Percentiles rank a stretch among this genome's conserved stretches.
These are phyloP conservation scores for Orthosia gothica DNA, from an alignment of 2,888 invertebrate genomes.

Conservation along the genomic window DNA sequence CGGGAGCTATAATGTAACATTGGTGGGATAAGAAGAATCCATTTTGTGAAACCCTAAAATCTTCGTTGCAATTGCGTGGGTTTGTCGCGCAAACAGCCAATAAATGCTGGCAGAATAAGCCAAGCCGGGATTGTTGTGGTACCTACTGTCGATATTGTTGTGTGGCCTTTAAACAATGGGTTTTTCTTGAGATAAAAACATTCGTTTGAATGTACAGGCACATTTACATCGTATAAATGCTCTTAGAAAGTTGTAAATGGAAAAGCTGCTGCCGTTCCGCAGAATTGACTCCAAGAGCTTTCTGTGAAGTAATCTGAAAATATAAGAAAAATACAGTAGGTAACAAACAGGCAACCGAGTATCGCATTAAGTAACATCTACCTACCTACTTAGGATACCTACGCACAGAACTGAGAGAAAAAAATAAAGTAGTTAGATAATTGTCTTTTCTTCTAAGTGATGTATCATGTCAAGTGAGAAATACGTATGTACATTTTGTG, in stretches of 20 bases:
- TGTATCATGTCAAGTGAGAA: conserved; percentile 10
- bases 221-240: conserved; percentile 39
- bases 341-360: conserved; percentile 19
- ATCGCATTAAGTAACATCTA: conserved; percentile 4
- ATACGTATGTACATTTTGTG: not conserved
- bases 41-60: conserved; percentile 81
- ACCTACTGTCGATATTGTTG: conserved; percentile 75
- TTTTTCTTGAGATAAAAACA: conserved; percentile 61
- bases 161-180: conserved; percentile 67
- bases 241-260: conserved; percentile 27
- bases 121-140: conserved; percentile 74
- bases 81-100: conserved; percentile 80
- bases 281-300: conserved; percentile 17
- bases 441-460: conserved; percentile 29
- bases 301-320: conserved; percentile 32
- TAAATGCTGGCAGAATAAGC: conserved; percentile 80
- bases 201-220: conserved; percentile 33
- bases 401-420: conserved; percentile 1
- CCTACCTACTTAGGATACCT: not conserved
- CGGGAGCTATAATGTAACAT: conserved; percentile 71
- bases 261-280: conserved; percentile 14
- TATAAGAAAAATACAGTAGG: conserved; percentile 14
- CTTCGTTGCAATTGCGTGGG: conserved; percentile 80
- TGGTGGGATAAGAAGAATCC: conserved; percentile 80
- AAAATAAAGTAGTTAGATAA: conserved; percentile 6